Percentiles rank a stretch among this genome's conserved stretches.
Evolutionary conservation across 2,113 vertebrate species (phyloP).

Genomic region (Scartelaos histophorus): DNA sequence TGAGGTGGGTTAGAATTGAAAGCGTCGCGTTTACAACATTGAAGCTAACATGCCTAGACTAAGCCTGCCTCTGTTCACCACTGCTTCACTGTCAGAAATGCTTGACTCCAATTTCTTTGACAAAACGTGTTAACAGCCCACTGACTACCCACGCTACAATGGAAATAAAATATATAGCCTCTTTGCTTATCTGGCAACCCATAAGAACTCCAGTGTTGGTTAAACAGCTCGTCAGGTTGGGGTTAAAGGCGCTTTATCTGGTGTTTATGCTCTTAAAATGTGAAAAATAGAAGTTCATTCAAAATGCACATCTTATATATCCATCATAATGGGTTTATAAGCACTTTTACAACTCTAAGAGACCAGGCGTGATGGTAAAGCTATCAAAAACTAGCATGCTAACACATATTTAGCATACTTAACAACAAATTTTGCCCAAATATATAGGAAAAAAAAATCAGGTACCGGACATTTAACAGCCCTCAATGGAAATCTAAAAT

Average conservation of each 20-base stretch:
- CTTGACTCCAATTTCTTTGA: slow-evolving; percentile 46
- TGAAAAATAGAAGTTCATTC: no score
- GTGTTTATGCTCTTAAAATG: no score
- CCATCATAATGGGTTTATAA: no score
- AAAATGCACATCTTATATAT: no score
- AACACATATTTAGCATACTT: no score
- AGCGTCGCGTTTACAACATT: slow-evolving; percentile 2
- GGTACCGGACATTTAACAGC: neutral
- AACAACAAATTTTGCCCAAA: no score
- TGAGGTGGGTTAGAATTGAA: slow-evolving; percentile 45
- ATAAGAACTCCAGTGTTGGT: neutral
- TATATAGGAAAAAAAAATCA: no score
- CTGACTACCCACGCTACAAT: neutral
- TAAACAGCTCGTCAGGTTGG: neutral
- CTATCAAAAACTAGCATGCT: no score
- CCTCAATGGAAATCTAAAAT: no score
- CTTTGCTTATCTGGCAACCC: neutral
- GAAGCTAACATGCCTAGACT: slow-evolving; percentile 33
- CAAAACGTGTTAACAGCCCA: slow-evolving; percentile 27
- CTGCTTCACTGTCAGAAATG: slow-evolving; percentile 38
- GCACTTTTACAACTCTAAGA: no score
- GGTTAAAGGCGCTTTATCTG: no score
- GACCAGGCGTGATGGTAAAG: no score
- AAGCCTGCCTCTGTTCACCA: slow-evolving; percentile 11
- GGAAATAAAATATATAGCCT: neutral